phyloP scores from a whole-genome alignment of 2,797 vertebrate species.

The Semaprochilodus insignis region DNA sequence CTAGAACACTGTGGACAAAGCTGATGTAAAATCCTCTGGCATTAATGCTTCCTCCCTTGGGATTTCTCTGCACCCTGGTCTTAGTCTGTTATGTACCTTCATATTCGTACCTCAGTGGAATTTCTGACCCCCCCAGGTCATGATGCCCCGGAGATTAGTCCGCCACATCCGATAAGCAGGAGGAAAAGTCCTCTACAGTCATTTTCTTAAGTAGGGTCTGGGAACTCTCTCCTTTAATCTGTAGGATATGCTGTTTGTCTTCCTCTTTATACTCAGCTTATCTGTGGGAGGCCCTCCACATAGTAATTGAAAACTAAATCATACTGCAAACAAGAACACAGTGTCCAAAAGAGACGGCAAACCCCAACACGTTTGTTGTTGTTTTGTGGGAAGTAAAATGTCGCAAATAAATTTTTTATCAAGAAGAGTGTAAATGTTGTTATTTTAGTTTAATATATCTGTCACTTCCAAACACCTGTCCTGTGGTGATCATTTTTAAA shows the following conservation, averaged over 20 bases:
- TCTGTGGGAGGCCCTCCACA: not conserved
- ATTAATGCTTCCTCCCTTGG: not conserved
- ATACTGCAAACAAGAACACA: not conserved
- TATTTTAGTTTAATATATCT: not conserved
- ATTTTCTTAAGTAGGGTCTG: not conserved
- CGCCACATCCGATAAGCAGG: conserved; percentile 9
- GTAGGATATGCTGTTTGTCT: not conserved
- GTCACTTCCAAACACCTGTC: too few species aligned
- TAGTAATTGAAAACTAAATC: not conserved
- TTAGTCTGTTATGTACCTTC: not conserved
- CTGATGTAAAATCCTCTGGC: not conserved
- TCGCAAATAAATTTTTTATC: too few species aligned
- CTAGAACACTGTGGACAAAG: not conserved
- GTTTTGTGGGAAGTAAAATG: not conserved
- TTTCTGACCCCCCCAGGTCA: not conserved
- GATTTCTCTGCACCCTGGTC: not conserved
- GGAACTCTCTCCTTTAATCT: not conserved
- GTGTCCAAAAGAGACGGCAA: not conserved
- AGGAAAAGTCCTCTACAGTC: conserved; percentile 2
- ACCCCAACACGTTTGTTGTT: not conserved
- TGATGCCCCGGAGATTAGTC: conserved; percentile 18
- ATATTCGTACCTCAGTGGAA: not conserved
- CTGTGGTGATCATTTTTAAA: too few species aligned
- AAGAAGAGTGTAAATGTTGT: too few species aligned
- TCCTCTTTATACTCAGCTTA: not conserved